Evolutionary conservation across 2,797 vertebrate species (phyloP).

Genomic region (Geotrypetes seraphini): DNA sequence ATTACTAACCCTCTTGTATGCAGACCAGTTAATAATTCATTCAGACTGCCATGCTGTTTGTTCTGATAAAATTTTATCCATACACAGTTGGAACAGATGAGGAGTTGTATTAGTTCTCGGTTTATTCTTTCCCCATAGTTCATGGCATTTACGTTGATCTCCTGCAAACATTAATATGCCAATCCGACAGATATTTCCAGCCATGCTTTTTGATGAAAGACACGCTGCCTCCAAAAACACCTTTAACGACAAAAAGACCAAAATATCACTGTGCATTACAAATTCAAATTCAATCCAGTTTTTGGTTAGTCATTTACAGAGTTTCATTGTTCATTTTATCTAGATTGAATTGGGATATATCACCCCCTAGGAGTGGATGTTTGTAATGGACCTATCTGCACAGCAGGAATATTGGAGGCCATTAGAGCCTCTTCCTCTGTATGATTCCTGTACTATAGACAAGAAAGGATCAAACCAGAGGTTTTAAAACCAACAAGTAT

Average conservation of each 20-base stretch:
- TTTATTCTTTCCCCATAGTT: conserved; percentile 43
- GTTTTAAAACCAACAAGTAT: no score
- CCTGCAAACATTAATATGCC: conserved; percentile 38
- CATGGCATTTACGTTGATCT: conserved; percentile 40
- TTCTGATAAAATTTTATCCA: conserved; percentile 48
- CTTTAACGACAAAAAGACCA: conserved; percentile 23
- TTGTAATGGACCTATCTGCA: no score
- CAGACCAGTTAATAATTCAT: conserved; percentile 49
- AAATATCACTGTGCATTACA: conserved; percentile 10
- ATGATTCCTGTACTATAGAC: no score
- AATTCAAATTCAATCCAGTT: conserved; percentile 14
- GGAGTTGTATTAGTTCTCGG: conserved; percentile 13
- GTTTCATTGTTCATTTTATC: no score
- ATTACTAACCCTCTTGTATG: conserved; percentile 32
- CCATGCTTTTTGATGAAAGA: conserved; percentile 27
- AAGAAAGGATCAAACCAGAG: no score
- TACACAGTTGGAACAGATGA: conserved; percentile 29
- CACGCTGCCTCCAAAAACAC: conserved; percentile 25
- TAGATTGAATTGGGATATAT: no score
- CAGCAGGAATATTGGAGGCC: no score
- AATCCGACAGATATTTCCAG: conserved; percentile 27
- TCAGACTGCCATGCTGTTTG: conserved; percentile 37
- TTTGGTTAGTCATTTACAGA: conserved; percentile 19
- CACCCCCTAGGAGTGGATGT: no score
- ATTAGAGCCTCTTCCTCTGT: no score